Evolutionary conservation across 2,888 invertebrate species (phyloP).

Genomic region (Drosophila colorata): DNA sequence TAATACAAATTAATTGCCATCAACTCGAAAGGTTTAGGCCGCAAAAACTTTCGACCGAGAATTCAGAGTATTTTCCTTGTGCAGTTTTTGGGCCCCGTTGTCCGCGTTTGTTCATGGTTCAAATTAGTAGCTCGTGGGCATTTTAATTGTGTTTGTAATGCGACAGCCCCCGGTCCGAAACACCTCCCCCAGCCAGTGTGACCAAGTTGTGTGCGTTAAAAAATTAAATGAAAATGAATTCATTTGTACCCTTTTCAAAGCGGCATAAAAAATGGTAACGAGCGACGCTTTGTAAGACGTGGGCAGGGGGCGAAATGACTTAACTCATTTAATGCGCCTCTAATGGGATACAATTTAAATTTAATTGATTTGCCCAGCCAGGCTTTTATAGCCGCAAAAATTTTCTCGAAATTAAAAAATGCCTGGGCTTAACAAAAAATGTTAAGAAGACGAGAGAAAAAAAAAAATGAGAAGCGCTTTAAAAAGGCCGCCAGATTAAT

Average conservation of each 20-base stretch:
- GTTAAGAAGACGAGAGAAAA: neutral
- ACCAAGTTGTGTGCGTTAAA: constrained; percentile 65
- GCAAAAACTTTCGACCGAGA: constrained; percentile 45
- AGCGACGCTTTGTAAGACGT: constrained; percentile 55
- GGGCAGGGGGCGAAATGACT: constrained; percentile 56
- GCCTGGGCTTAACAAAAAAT: constrained; percentile 23
- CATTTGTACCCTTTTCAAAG: constrained; percentile 77
- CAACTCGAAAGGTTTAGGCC: constrained; percentile 58
- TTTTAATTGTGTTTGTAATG: constrained; percentile 77
- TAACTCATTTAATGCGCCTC: constrained; percentile 79
- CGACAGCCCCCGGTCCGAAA: constrained; percentile 34
- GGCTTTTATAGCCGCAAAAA: constrained; percentile 70
- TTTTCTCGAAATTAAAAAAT: constrained; percentile 71
- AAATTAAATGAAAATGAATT: constrained; percentile 78
- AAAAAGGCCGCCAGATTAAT: constrained; percentile 65
- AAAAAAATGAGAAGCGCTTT: constrained; percentile 60
- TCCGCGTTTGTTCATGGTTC: constrained; percentile 54
- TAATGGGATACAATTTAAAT: constrained; percentile 81
- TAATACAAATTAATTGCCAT: constrained; percentile 77
- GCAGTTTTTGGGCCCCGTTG: constrained; percentile 16
- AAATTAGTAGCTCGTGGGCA: constrained; percentile 80
- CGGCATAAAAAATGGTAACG: constrained; percentile 69
- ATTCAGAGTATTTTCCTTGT: constrained; percentile 33
- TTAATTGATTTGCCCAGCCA: constrained; percentile 77
- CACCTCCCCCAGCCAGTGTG: constrained; percentile 2